Base-by-base conservation (phyloP, 2,888 invertebrate genomes). In the Marronus borbonicus region DNA sequence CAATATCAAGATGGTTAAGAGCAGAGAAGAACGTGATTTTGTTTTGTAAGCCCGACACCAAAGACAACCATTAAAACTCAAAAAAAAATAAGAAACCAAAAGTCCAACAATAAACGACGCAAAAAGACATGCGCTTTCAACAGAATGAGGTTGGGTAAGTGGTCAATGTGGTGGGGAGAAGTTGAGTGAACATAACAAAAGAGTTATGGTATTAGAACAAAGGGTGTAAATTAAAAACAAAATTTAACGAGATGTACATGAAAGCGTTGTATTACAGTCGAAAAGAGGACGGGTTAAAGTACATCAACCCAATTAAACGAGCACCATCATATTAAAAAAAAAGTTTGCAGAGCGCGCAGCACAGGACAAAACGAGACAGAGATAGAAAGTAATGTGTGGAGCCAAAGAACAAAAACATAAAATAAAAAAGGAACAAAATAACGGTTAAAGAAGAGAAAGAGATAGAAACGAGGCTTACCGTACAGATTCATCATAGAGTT, bases 401-500 rank as follows among this genome's bases (percentile, higher is more conserved):
- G 70, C 72, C 69, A 68, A 60, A 77, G 28, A 75, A 20, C 36
- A 64, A 75, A 64, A 49, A 39, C 39, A 64, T 36, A 36, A 36
- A 36, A 0, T 5, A 36, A 36, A 68, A 66, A 31, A 79, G 72
- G 20, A 58, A 58, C 55, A 58, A 58, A 58, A 44, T n/a, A 58
- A 58, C 55, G 55, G 49, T 76, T 77, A 78, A 79, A 68, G 44
- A 58, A 74, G 70, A 80, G 60, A 77, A 36, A 76, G 76, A 78
- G 68, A 78, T 39, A 76, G 77, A 76, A 55, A 80, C 79, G 78
- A 80, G 78, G 79, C 96, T 96, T 96, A 96, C 96, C 96, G 93
- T 96, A 96, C 93, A 96, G 93, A 93, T 96, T 96, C 96, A 96
- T 96, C 92, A 96, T 94, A 90, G 96, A 96, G 94, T 95, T 96